Conservation (phyloP, 2,113 vertebrate species). For the Heptranchias perlo region DNA sequence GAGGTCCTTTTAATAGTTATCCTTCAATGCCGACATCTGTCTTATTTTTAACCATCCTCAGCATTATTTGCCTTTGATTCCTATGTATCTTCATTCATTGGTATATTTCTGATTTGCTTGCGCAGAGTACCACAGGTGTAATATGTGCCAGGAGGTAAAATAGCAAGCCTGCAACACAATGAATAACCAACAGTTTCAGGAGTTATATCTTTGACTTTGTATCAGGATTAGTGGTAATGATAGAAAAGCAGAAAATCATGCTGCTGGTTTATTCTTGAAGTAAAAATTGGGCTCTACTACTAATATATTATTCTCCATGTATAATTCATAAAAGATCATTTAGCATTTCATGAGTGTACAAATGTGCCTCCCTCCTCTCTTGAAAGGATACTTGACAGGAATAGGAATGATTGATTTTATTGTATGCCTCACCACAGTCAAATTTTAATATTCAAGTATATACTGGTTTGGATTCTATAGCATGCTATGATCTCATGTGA, state of each 20-base stretch:
- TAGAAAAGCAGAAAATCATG: not conserved
- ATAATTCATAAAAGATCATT: not conserved
- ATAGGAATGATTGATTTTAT: not conserved
- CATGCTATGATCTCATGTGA: not conserved
- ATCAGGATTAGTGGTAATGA: not conserved
- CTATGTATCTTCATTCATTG: not conserved
- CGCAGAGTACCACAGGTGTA: not conserved
- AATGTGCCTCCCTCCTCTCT: not conserved
- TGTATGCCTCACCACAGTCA: no score
- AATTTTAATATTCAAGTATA: not conserved
- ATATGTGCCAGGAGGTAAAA: not conserved
- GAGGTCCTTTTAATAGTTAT: not conserved
- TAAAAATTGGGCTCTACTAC: not conserved
- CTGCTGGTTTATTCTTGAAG: not conserved
- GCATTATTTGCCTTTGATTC: not conserved
- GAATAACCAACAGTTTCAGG: not conserved
- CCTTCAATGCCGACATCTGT: not conserved
- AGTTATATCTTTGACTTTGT: not conserved
- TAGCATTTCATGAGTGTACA: constrained; percentile 17
- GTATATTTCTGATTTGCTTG: not conserved
- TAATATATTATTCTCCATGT: not conserved
- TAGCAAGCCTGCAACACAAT: not conserved
- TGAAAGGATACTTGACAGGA: not conserved
- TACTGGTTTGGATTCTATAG: not conserved
- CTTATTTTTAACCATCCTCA: not conserved